Evolutionary conservation across 2,797 vertebrate genomes (phyloP).

Genomic region (Ctenosaura bakeri): DNA sequence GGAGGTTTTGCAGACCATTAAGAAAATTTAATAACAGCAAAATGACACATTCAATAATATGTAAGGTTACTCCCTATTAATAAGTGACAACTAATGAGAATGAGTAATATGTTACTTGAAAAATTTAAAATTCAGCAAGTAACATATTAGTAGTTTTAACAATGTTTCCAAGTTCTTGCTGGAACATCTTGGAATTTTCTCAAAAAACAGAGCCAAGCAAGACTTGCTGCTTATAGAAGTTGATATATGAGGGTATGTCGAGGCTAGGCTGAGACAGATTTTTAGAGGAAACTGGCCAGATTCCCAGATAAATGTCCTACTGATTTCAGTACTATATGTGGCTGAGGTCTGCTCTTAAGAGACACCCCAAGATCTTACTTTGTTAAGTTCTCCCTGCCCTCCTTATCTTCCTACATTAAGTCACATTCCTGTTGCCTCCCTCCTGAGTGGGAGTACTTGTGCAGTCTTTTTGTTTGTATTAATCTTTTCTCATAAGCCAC

Average conservation of each 20-base stretch:
- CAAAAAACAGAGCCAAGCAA: not conserved
- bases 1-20: too few relatives aligned
- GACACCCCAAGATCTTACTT: conserved; percentile 5
- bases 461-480: conserved; percentile 18
- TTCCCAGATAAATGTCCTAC: not conserved
- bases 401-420: conserved; percentile 17
- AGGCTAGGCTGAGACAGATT: not conserved
- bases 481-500: conserved; percentile 17
- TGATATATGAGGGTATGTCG: not conserved
- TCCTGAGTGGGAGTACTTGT: conserved; percentile 28
- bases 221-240: not conserved
- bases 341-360: conserved; percentile 1
- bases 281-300: conserved; percentile 9
- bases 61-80: too few relatives aligned
- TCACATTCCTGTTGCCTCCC: conserved; percentile 25
- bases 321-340: not conserved
- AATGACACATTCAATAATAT: too few relatives aligned
- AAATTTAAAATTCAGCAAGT: too few relatives aligned
- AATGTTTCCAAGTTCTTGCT: too few relatives aligned
- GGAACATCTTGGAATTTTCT: not conserved
- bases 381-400: not conserved
- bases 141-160: too few relatives aligned
- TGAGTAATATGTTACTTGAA: too few relatives aligned
- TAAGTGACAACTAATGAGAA: too few relatives aligned
- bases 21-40: too few relatives aligned